Base-by-base conservation (phyloP, 2,888 invertebrate species). In the Keiferia lycopersicella region DNA sequence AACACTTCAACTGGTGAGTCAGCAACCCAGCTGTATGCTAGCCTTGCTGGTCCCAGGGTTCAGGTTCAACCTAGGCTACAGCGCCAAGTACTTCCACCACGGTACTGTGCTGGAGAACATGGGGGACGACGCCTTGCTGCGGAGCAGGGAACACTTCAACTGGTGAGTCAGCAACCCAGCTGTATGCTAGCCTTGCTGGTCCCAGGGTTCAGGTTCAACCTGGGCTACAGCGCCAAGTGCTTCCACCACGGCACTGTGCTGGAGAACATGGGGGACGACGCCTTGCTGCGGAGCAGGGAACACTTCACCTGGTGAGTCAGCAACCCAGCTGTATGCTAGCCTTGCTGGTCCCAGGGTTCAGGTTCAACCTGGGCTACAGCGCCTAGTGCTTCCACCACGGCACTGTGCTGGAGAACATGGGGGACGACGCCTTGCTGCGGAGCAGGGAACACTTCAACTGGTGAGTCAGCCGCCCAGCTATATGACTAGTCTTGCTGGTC, bases 341-440 rank as follows among this genome's bases (percentile, higher is more conserved):
- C 18, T 18, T 3, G 18, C 18, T 48, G 2, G 10, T 10, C 48
- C 48, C 18, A 7, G 48, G 16, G 41, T 41, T 41, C 41, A 41
- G 41, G 41, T 41, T 41, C 41, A 41, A 41, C n/a, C 41, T 41
- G 41, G 41, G 6, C 41, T 14, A n/a, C 14, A 99, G 99, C 67
- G 99, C 99, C 18, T 98, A 98, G 88, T 99, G 98, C 87, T 99
- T 95, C 86, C 97, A 98, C 82, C 97, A 96, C 82, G 97, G 99
- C 1, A 97, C 96, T 66, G 91, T 94, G 16, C 96, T 97, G 71
- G 99, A 99, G 87, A 98, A 99, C 88, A 92, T 94, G 67, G 99
- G 99, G 57, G 99, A 99, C 87, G 97, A 98, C 81, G 94, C 96
- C 76, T 93, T 99, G 12, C 91, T 99, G 71, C 96, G 95, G 75